Conservation (phyloP, 2,797 vertebrate species). For the Lagocephalus sceleratus region DNA sequence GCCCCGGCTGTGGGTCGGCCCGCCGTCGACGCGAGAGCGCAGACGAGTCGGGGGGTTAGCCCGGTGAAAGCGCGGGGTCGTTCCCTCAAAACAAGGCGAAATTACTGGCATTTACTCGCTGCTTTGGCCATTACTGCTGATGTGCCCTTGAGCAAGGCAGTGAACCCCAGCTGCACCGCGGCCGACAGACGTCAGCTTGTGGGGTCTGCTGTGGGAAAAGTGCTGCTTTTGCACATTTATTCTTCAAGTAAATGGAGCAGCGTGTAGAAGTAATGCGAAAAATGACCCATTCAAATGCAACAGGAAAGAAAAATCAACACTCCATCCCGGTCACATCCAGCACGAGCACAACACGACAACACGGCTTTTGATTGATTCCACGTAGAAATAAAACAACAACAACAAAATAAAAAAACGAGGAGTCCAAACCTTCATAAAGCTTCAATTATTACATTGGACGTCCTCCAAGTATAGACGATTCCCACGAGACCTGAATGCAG, state of each 20-base stretch:
- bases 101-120: conserved; percentile 17
- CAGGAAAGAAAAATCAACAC: not conserved
- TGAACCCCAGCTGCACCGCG: not conserved
- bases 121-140: conserved; percentile 10
- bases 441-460: conserved; percentile 38
- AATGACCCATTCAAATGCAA: not conserved
- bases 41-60: conserved; percentile 68
- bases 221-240: conserved; percentile 1
- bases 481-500: conserved; percentile 44
- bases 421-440: conserved; percentile 32
- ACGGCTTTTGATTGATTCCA: not conserved
- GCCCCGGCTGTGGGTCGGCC: conserved; percentile 15
- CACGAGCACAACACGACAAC: no score
- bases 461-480: conserved; percentile 71
- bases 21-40: conserved; percentile 26
- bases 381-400: not conserved
- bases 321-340: not conserved
- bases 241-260: not conserved
- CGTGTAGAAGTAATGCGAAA: not conserved
- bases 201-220: conserved; percentile 19
- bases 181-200: conserved; percentile 15
- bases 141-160: conserved; percentile 27
- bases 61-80: conserved; percentile 13
- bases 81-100: not conserved
- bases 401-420: conserved; percentile 23